Conservation (phyloP, 2,888 invertebrate species). For the Torymus auratus region DNA sequence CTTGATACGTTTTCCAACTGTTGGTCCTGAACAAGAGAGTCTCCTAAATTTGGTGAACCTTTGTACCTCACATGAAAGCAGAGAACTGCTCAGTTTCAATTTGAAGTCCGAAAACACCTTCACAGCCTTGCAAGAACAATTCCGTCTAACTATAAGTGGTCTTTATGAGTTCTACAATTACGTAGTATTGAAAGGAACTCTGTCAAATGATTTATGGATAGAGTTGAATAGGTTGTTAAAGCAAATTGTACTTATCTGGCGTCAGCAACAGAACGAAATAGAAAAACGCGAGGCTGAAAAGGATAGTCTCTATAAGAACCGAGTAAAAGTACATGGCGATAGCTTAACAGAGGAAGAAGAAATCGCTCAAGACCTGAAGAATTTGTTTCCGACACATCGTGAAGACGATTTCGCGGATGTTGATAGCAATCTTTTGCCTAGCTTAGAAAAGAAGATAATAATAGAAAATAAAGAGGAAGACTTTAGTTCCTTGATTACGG, state of each 20-base stretch:
- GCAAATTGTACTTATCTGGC: conserved; percentile 85
- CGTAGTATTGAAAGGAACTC: conserved; percentile 78
- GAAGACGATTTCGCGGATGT: conserved; percentile 86
- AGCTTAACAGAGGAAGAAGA: conserved; percentile 84
- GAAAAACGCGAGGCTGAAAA: conserved; percentile 84
- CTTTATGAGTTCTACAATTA: conserved; percentile 84
- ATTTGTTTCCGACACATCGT: conserved; percentile 84
- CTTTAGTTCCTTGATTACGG: conserved; percentile 45
- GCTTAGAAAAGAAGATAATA: conserved; percentile 62
- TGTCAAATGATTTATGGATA: conserved; percentile 76
- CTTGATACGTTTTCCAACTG: conserved; percentile 79
- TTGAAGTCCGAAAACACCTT: conserved; percentile 64
- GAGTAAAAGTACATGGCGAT: conserved; percentile 82
- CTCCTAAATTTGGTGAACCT: conserved; percentile 76
- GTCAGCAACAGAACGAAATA: conserved; percentile 84
- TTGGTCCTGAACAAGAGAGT: conserved; percentile 70
- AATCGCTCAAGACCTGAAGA: conserved; percentile 81
- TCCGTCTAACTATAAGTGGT: conserved; percentile 83
- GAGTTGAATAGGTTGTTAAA: conserved; percentile 80
- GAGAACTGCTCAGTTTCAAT: conserved; percentile 74
- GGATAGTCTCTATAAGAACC: conserved; percentile 86
- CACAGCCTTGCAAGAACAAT: conserved; percentile 76
- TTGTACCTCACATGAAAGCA: conserved; percentile 76
- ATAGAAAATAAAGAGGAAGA: conserved; percentile 18
- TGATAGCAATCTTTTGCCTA: conserved; percentile 71